Base-by-base conservation (phyloP, 2,113 vertebrate genomes). In the Haliaeetus leucogaster region DNA sequence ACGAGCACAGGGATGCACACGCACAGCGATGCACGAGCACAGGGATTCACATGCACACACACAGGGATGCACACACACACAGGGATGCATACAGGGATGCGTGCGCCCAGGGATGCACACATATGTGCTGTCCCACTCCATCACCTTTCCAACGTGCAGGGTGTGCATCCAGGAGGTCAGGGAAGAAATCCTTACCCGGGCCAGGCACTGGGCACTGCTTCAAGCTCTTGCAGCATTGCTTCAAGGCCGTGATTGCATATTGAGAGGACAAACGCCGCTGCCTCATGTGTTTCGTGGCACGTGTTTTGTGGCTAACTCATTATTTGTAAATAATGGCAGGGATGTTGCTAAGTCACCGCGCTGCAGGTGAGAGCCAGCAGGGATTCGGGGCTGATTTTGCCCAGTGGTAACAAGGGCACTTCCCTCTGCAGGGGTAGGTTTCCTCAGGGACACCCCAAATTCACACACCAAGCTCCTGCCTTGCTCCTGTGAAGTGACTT, bases 321-420 rank as follows among this genome's bases (percentile, higher is more conserved):
- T 79, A 59, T 94, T 94, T 87, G 93, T 91, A 91, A 96, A 89
- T 76, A 93, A 71, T 6, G 40, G 78, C 84, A 56, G 78, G 84
- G 87, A 58, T 6, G 8, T 45, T 79, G 89, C 87, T 85, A 95
- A 93, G 65, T 84, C 96, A 92, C 80, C 2, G 6, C 5, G 5
- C 25, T 22, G 76, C 1, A 0, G 82, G 17, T 1, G 0, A 21
- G 61, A 93, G 85, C 76, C 89, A 92, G 94, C 74, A 73, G 89
- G 62, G 82, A 81, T 34, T 45, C 4, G 15, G 53, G 50, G 62
- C 70, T 92, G 62, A 36, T 59, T 92, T 77, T 90, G 74, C 55
- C 40, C 53, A 7, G 13, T 72, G 74, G 58, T 80, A 80, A 82
- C 73, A 79, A 36, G 43, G 70, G 74, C 66, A 61, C 23, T 65